Conservation (phyloP, 2,113 vertebrate genomes). For the Dipodomys spectabilis region DNA sequence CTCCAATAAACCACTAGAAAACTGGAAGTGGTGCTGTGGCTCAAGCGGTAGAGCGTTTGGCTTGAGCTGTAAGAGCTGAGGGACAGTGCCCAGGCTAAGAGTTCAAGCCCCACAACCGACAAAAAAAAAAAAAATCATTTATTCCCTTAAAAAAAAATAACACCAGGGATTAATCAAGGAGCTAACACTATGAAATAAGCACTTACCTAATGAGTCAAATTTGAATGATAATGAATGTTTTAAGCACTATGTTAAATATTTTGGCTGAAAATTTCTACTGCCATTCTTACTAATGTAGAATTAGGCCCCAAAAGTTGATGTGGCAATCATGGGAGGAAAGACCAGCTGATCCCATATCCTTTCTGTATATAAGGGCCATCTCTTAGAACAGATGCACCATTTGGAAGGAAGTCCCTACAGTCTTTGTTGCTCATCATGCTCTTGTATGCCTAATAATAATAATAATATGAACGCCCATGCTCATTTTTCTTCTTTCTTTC, state of each 20-base stretch:
- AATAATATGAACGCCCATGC: too few relatives aligned
- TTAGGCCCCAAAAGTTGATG: neutral
- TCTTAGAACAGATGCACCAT: neutral
- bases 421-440: neutral
- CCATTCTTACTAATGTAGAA: neutral
- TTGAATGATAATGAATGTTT: neutral
- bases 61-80: too few relatives aligned
- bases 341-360: neutral
- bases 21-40: too few relatives aligned
- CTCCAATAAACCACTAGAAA: too few relatives aligned
- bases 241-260: neutral
- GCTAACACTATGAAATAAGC: neutral
- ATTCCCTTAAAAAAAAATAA: neutral
- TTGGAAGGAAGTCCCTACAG: neutral
- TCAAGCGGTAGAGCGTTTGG: too few relatives aligned
- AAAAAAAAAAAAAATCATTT: too few relatives aligned
- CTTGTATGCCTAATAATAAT: too few relatives aligned
- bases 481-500: too few relatives aligned
- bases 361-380: neutral
- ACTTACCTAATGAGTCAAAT: neutral
- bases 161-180: neutral
- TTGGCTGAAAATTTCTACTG: neutral
- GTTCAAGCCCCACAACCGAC: too few relatives aligned
- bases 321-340: neutral
- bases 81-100: too few relatives aligned